Evolutionary conservation across 1,140 invertebrate species (phyloP).

Genomic region (Penaeus japonicus): DNA sequence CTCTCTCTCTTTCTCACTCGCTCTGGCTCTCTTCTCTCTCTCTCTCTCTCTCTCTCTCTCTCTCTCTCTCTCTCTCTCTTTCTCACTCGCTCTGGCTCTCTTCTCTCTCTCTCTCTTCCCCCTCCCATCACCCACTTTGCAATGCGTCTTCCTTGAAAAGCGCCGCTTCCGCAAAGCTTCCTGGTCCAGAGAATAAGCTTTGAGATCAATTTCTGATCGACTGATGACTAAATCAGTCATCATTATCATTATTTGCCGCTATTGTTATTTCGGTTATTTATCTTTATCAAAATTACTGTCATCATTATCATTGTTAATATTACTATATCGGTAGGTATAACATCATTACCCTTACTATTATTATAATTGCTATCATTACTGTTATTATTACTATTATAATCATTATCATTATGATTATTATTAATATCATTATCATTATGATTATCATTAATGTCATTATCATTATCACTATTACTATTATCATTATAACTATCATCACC

Average conservation of each 20-base stretch:
- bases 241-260: no score
- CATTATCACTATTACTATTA: background rate
- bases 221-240: no score
- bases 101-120: background rate
- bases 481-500: background rate
- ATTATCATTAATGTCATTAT: background rate
- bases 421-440: background rate
- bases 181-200: no score
- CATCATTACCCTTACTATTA: no score
- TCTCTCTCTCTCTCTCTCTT: conserved; percentile 23
- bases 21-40: background rate
- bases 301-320: no score
- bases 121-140: background rate
- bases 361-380: no score
- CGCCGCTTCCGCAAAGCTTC: background rate
- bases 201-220: no score
- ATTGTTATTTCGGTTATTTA: no score
- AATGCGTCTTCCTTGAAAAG: background rate
- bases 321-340: no score
- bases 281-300: no score
- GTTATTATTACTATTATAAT: no score
- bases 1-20: background rate
- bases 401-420: no score
- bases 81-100: background rate
- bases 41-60: background rate